Percentiles rank a stretch among this genome's conserved stretches.
Conservation (phyloP, 2,113 vertebrate species). For the Ochotona curzoniae region DNA sequence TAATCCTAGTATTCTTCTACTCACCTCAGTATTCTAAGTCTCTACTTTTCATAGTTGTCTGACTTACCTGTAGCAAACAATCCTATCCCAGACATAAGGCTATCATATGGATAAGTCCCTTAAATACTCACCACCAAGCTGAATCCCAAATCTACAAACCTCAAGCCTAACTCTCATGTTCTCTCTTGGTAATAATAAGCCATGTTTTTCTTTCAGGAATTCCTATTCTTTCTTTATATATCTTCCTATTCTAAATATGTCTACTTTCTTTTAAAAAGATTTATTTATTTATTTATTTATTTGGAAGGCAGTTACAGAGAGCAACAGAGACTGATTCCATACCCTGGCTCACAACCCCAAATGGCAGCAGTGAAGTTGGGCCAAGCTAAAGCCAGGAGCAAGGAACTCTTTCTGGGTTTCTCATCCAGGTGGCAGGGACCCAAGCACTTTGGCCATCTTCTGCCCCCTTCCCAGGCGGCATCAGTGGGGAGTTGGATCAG, state of each 20-base stretch:
- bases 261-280: not conserved
- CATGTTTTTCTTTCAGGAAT: not conserved
- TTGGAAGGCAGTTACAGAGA: no score
- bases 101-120: not conserved
- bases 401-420: no score
- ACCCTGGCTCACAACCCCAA: no score
- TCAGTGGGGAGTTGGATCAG: no score
- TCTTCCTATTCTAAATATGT: not conserved
- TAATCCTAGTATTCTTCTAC: not conserved
- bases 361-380: no score
- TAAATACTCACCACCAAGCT: slow-evolving; percentile 34
- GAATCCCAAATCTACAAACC: slow-evolving; percentile 5
- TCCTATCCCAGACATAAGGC: not conserved
- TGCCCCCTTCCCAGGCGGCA: no score
- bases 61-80: not conserved
- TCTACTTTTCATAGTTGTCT: slow-evolving; percentile 31
- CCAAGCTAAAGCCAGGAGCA: no score
- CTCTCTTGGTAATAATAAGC: slow-evolving; percentile 11
- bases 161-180: not conserved
- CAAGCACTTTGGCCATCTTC: no score
- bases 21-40: slow-evolving; percentile 1
- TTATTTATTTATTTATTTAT: no score
- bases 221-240: not conserved
- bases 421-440: no score
- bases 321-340: no score